A percentile compares a stretch with the other conserved stretches of the same genome.
Evolutionary conservation across 2,113 vertebrate genomes (phyloP).

Genomic region (Stigmatopora argus): DNA sequence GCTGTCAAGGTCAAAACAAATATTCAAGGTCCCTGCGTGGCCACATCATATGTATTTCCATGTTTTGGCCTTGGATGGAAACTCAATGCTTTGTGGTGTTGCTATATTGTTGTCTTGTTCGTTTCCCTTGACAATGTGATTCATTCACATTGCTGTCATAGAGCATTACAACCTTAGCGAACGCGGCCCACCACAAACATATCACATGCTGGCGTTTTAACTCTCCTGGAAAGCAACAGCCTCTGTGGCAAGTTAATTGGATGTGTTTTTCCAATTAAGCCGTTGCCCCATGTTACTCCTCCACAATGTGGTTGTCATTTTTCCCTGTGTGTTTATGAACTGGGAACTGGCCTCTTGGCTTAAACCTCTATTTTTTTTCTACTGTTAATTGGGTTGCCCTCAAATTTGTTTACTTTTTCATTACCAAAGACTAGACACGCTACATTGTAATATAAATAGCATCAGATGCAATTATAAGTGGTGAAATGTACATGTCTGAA

Average conservation of each 20-base stretch:
- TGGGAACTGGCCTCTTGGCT: constrained; percentile 13
- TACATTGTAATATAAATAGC: background rate
- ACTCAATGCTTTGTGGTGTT: constrained; percentile 33
- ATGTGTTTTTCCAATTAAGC: constrained; percentile 51
- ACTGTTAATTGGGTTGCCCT: constrained; percentile 6
- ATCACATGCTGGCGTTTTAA: constrained; percentile 4
- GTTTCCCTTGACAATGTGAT: constrained; percentile 17
- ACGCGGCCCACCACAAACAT: background rate
- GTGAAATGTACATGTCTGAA: background rate
- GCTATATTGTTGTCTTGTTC: constrained; percentile 2
- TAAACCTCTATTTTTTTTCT: too few species aligned
- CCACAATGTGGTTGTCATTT: constrained; percentile 19
- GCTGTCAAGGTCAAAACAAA: constrained; percentile 64
- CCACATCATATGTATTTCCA: constrained; percentile 61
- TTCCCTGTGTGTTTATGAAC: constrained; percentile 4
- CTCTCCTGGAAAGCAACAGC: background rate
- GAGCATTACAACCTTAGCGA: too few species aligned
- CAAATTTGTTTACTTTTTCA: background rate
- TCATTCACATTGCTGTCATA: background rate
- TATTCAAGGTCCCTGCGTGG: constrained; percentile 38
- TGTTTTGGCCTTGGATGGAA: constrained; percentile 48
- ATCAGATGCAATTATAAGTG: background rate
- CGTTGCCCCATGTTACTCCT: constrained; percentile 18
- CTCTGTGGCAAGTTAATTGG: constrained; percentile 45
- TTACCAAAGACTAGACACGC: background rate